Base-by-base conservation (phyloP, 2,888 invertebrate species). In the Thymelicus lineola region DNA sequence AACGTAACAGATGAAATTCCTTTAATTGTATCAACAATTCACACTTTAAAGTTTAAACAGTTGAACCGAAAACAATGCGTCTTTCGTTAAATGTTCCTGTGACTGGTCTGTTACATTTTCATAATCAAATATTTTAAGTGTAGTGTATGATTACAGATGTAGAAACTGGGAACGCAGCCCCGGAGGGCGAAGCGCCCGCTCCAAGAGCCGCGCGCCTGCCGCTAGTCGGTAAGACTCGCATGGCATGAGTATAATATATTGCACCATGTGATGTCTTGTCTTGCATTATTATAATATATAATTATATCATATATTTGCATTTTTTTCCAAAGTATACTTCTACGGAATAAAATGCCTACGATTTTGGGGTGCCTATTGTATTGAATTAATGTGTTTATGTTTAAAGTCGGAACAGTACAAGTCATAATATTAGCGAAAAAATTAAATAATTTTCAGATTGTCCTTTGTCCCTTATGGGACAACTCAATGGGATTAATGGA, bases 71-170 rank as follows among this genome's bases (percentile, higher is more conserved):
- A 28, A 28, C 5, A 28, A 28, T 28, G 1, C 28, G 28, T 28
- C 28, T 3, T 3, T 28, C 28, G 28, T 28, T 28, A 28, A 28
- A 28, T 28, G 28, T 28, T 5, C 28, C 1, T 28, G 3, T 28
- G 28, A 28, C 28, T 5, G 3, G 28, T 28, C 3, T 28, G 28
- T 28, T 28, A 28, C 28, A 28, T 28, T 28, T 1, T 28, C 28
- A 2, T 28, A 28, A 28, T 5, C 28, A 28, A 28, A 15, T 15
- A 17, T 59, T 17, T 45, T 17, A 46, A 57, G 12, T 35, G 6
- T 55, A 66, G 53, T 55, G 67, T 84, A 66, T 87, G 76, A 77
- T 91, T 91, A 66, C 91, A 91, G 91, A 91, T 89, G 79, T 90
- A 87, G 90, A 90, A 76, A 74, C 76, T 79, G 86, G 86, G 72